Evolutionary conservation across 2,797 vertebrate genomes (phyloP).

Genomic region (Gymnothorax reevesii): DNA sequence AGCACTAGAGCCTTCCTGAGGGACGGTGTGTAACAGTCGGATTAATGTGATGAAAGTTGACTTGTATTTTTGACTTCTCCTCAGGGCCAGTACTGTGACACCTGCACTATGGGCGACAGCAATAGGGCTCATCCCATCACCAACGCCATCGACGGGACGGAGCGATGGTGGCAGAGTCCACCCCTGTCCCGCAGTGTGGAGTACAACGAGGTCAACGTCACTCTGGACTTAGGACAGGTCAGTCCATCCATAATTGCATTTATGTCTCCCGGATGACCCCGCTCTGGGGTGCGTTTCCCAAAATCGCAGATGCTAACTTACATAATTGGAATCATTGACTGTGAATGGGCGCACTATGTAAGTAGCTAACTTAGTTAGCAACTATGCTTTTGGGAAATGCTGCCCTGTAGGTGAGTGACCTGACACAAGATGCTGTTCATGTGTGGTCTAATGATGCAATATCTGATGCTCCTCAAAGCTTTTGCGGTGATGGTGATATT

Average conservation of each 20-base stretch:
- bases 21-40: background rate
- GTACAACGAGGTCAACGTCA: slow-evolving; percentile 93
- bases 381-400: no score
- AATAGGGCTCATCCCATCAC: slow-evolving; percentile 90
- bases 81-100: slow-evolving; percentile 97
- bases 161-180: slow-evolving; percentile 98
- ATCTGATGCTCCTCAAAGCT: background rate
- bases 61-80: background rate
- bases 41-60: background rate
- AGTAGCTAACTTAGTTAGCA: no score
- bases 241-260: slow-evolving; percentile 12
- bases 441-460: background rate
- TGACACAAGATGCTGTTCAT: background rate
- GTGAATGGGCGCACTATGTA: no score
- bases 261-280: background rate
- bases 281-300: no score
- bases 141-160: slow-evolving; percentile 92
- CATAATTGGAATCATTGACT: no score
- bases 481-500: background rate
- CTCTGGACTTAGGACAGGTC: slow-evolving; percentile 96
- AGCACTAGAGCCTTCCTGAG: no score
- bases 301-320: no score
- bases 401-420: no score
- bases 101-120: slow-evolving; percentile 79
- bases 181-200: slow-evolving; percentile 89